Conservation (phyloP, 1,140 invertebrate species). For the Trissolcus basalis region DNA sequence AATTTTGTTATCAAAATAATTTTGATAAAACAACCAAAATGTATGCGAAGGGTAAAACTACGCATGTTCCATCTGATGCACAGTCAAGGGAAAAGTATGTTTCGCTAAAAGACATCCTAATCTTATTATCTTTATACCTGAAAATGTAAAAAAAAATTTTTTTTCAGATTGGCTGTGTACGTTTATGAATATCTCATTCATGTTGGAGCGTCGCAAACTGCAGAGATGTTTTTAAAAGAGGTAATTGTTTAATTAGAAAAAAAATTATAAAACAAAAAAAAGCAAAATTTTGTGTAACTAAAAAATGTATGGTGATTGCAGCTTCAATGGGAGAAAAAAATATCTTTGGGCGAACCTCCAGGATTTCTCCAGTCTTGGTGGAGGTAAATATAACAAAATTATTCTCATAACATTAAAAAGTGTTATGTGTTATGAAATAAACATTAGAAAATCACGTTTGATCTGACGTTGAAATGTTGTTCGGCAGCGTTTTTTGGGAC, state of each 20-base stretch:
- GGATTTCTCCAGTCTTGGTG: slow-evolving; percentile 99
- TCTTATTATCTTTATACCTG: not conserved
- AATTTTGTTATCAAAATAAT: not conserved
- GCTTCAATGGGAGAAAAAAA: slow-evolving; percentile 97
- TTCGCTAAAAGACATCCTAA: not conserved
- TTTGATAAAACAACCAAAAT: slow-evolving; percentile 8
- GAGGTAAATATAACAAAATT: slow-evolving; percentile 81
- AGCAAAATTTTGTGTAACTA: not conserved
- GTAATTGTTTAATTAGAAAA: slow-evolving; percentile 11
- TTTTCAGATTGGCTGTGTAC: slow-evolving; percentile 31
- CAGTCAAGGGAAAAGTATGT: slow-evolving; percentile 31
- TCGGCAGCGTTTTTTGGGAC: slow-evolving; percentile 96
- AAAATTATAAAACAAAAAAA: slow-evolving; percentile 1
- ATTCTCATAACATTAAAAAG: no score
- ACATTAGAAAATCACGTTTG: no score
- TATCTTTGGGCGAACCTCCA: slow-evolving; percentile 96
- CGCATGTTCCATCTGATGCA: slow-evolving; percentile 31
- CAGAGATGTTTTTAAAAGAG: slow-evolving; percentile 36
- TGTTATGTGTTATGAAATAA: no score
- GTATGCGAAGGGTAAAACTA: slow-evolving; percentile 27
- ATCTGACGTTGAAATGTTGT: no score
- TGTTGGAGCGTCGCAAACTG: slow-evolving; percentile 18
- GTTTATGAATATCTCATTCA: slow-evolving; percentile 38
- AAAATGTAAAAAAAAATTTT: not conserved
- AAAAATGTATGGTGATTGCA: slow-evolving; percentile 63